phyloP scores from a whole-genome alignment of 2,113 vertebrate species.

The Machaerirhynchus nigripectus region DNA sequence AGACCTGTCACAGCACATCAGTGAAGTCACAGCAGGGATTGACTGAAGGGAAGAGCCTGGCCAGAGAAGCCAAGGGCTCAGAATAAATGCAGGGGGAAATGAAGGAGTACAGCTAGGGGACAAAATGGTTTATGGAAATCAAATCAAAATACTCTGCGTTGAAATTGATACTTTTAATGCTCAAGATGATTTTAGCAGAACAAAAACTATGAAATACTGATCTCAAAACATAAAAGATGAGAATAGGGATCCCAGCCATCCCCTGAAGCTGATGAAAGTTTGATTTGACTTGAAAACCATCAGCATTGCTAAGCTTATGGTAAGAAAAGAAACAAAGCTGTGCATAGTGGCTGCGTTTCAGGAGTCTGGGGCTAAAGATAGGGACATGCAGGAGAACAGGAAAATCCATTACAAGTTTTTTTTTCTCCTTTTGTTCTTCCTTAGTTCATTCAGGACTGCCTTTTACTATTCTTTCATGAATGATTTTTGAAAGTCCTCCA shows the following conservation, averaged over 20 bases:
- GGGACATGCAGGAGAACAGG: neutral
- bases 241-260: neutral
- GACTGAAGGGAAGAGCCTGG: neutral
- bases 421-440: neutral
- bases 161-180: neutral
- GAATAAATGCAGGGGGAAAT: neutral
- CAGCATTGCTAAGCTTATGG: neutral
- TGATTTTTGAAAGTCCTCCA: neutral
- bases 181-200: slow-evolving; percentile 34
- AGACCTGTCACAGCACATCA: neutral
- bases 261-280: neutral
- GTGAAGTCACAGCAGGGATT: slow-evolving; percentile 9
- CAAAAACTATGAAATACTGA: neutral
- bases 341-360: neutral
- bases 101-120: neutral
- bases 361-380: neutral
- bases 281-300: neutral
- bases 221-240: neutral
- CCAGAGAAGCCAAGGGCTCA: neutral
- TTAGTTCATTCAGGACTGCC: neutral
- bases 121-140: slow-evolving; percentile 1
- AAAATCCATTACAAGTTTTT: neutral
- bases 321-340: neutral
- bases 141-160: neutral
- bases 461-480: neutral